Conservation (phyloP, 1,140 invertebrate genomes). For the Leucophenga varia region DNA sequence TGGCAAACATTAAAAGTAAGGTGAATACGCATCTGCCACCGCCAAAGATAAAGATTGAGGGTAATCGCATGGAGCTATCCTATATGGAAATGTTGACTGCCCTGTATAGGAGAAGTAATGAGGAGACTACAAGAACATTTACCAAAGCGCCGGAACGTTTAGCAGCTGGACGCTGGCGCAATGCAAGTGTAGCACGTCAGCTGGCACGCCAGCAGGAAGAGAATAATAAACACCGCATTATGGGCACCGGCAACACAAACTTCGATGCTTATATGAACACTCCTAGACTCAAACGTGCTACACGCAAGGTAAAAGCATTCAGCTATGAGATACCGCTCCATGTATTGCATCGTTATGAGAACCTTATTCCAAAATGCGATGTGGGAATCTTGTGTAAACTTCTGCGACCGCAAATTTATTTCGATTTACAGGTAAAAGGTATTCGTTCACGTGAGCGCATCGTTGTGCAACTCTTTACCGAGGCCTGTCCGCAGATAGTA, state of each 20-base stretch:
- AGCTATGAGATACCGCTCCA: slow-evolving; percentile 39
- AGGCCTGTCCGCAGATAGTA: slow-evolving; percentile 42
- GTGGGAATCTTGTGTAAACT: slow-evolving; percentile 33
- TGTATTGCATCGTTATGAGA: slow-evolving; percentile 39
- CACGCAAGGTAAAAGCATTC: slow-evolving; percentile 10
- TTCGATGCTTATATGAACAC: slow-evolving; percentile 27
- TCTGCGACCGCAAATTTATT: slow-evolving; percentile 36
- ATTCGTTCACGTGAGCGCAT: slow-evolving; percentile 29
- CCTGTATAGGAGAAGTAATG: slow-evolving; percentile 41
- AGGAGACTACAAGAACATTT: slow-evolving; percentile 36
- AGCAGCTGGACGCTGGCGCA: slow-evolving; percentile 31
- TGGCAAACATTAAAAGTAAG: slow-evolving; percentile 39
- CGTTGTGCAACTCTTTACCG: slow-evolving; percentile 39
- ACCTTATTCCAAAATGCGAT: slow-evolving; percentile 32
- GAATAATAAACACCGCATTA: slow-evolving; percentile 26
- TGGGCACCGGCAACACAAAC: slow-evolving; percentile 28
- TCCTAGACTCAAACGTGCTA: no score
- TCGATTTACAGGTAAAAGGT: slow-evolving; percentile 28
- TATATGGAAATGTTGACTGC: slow-evolving; percentile 44
- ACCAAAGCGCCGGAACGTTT: slow-evolving; percentile 36
- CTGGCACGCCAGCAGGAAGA: slow-evolving; percentile 33
- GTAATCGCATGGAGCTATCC: slow-evolving; percentile 36
- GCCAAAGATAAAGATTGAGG: slow-evolving; percentile 30
- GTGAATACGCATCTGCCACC: slow-evolving; percentile 34
- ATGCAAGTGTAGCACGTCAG: slow-evolving; percentile 24